These are phyloP conservation scores for Triplophysa yarkandensis DNA, from an alignment of 2,797 vertebrate genomes.

Conservation along the genomic window DNA sequence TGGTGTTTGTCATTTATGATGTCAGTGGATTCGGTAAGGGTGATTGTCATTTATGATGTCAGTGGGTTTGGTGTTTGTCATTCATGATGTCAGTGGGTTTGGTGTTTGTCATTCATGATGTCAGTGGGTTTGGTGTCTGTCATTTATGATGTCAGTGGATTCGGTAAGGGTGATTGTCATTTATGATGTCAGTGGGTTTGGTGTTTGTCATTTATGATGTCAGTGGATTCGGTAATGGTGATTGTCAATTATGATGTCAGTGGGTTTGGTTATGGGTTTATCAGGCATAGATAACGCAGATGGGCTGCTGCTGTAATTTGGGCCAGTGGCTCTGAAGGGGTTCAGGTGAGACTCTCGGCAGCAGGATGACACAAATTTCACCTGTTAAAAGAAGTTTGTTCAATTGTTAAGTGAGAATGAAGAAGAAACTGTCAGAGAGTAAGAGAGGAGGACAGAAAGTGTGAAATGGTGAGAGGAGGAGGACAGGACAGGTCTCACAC, in stretches of 20 bases:
- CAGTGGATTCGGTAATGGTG: neutral
- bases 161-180: too few relatives aligned
- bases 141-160: too few relatives aligned
- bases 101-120: too few relatives aligned
- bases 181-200: too few relatives aligned
- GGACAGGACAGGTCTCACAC: slow-evolving; percentile 5
- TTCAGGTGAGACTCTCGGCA: slow-evolving; percentile 50
- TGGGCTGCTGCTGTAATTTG: slow-evolving; percentile 7
- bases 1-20: too few relatives aligned
- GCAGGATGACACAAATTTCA: slow-evolving; percentile 18
- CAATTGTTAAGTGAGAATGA: slow-evolving; percentile 34
- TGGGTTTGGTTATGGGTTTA: neutral
- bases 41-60: too few relatives aligned
- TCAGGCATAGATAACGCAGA: neutral
- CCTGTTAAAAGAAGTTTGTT: slow-evolving; percentile 49
- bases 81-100: too few relatives aligned
- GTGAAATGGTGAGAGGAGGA: slow-evolving; percentile 29
- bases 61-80: too few relatives aligned
- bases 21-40: too few relatives aligned
- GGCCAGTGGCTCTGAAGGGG: slow-evolving; percentile 6
- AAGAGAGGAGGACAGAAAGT: slow-evolving; percentile 28
- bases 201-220: too few relatives aligned
- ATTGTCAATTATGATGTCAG: neutral
- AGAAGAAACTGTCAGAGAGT: slow-evolving; percentile 46
- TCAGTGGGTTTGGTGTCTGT: too few relatives aligned